Evolutionary conservation across 2,888 invertebrate species (phyloP), one percentile per base, ranked within the genome.

Genomic region (Lissonota sp.): DNA sequence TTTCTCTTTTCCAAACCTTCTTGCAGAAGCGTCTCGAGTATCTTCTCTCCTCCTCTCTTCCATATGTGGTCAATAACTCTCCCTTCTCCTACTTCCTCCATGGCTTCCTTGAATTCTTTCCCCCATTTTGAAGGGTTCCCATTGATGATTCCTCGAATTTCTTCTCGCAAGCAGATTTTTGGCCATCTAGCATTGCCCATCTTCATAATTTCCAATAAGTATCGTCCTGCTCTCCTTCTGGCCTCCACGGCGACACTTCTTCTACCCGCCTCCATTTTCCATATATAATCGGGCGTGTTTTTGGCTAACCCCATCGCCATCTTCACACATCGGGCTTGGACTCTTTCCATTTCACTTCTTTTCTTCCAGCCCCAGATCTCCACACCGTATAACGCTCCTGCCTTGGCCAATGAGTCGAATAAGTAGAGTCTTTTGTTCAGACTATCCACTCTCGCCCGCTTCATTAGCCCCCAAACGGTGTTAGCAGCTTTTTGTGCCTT

Each of bases 381-480:
- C 6, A 75, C 75, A 4, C 75, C 78, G 12, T 79, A 82, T 4
- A 78, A 8, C 5, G 46, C 39, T 3, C 64, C 75, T n/a, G 74
- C 8, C 10, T 42, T 75, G 8, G 60, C 81, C 7, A 78, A 2
- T 0, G 71, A 53, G 26, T 71, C 55, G 16, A 70, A 51, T 16
- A 80, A 39, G 14, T 57, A 62, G 4, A 79, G 37, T 8, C 71
- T 55, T 46, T 55, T 37, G 8, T 16, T 62, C 4, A 64, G 12
- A 0, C 46, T 42, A 3, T 49, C 40, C 6, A 72, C 62, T 5
- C 46, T 67, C 0, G 79, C 74, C 16, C 71, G 67, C n/a, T 69
- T 70, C 14, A 64, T 77, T 0, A 80, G 49, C 8, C 82, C 80
- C 72, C 83, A 80, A n/a, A 72, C 70, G 10, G 67, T 60, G 44